These are phyloP conservation scores for Andricus grossulariae DNA, from an alignment of 1,140 invertebrate genomes.

Conservation along the genomic window DNA sequence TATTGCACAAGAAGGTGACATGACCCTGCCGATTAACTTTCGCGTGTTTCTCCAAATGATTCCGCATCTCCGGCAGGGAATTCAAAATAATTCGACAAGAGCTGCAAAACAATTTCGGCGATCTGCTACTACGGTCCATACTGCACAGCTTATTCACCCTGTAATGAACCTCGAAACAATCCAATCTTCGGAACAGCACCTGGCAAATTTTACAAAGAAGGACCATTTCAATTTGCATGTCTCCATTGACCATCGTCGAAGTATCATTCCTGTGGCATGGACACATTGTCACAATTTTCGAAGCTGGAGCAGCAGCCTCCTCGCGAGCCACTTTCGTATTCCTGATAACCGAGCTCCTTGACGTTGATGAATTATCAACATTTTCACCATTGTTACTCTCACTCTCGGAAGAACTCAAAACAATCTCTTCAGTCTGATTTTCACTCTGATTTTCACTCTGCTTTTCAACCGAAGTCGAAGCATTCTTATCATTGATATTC, in stretches of 20 bases:
- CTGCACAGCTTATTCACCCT: constrained; percentile 48
- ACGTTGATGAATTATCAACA: not conserved
- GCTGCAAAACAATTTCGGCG: constrained; percentile 64
- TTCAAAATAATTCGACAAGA: constrained; percentile 55
- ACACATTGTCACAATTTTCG: constrained; percentile 54
- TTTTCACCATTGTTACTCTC: constrained; percentile 12
- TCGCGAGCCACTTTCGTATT: not conserved
- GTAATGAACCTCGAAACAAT: constrained; percentile 68
- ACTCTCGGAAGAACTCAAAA: not conserved
- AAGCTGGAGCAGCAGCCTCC: not conserved
- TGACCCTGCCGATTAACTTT: constrained; percentile 42
- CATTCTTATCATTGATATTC: not conserved
- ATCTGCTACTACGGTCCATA: constrained; percentile 43
- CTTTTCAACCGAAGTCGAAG: too few species aligned
- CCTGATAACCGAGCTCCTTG: not conserved
- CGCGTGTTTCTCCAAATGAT: constrained; percentile 60
- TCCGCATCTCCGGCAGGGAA: constrained; percentile 54
- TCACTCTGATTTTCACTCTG: too few species aligned
- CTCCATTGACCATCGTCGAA: constrained; percentile 28
- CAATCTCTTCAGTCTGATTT: not conserved
- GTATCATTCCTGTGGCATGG: constrained; percentile 59
- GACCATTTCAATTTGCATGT: constrained; percentile 67
- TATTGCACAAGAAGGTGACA: constrained; percentile 63
- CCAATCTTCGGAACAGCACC: constrained; percentile 59
- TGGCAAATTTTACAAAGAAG: constrained; percentile 62